phyloP scores from a whole-genome alignment of 2,113 vertebrate species.

The Xiphias gladius region DNA sequence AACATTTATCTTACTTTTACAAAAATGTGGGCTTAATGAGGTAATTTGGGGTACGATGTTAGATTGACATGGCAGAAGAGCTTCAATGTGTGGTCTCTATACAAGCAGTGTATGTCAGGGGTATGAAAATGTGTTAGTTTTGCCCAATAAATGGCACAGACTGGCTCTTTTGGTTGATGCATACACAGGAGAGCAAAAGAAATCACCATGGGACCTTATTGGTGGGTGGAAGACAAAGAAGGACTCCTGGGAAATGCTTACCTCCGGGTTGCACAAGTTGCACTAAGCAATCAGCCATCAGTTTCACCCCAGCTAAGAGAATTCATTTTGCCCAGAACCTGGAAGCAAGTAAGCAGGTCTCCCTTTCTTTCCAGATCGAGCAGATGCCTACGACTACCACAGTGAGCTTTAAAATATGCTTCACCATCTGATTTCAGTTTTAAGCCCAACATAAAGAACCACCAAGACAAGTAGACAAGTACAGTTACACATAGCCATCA shows the following conservation, averaged over 20 bases:
- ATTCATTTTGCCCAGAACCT: slow-evolving; percentile 67
- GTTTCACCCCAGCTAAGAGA: slow-evolving; percentile 58
- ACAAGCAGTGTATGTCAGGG: slow-evolving; percentile 18
- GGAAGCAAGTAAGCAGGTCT: slow-evolving; percentile 49
- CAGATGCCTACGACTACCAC: slow-evolving; percentile 67
- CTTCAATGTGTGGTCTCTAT: slow-evolving; percentile 64
- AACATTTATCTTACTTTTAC: slow-evolving; percentile 77
- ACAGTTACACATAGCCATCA: neutral
- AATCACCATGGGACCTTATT: slow-evolving; percentile 34
- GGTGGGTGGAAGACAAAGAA: slow-evolving; percentile 33
- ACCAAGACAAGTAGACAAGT: slow-evolving; percentile 23
- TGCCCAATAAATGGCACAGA: slow-evolving; percentile 34
- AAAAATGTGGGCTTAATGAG: slow-evolving; percentile 78
- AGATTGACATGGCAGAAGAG: slow-evolving; percentile 43
- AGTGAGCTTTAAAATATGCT: slow-evolving; percentile 82
- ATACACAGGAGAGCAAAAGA: slow-evolving; percentile 24
- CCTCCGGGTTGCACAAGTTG: slow-evolving; percentile 54
- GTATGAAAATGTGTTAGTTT: slow-evolving; percentile 45
- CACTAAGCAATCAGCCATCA: slow-evolving; percentile 68
- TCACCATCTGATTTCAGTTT: slow-evolving; percentile 77
- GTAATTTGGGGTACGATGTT: slow-evolving; percentile 71
- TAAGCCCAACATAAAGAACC: slow-evolving; percentile 41
- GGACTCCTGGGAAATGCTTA: slow-evolving; percentile 39
- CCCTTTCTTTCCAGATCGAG: slow-evolving; percentile 64
- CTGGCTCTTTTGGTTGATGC: slow-evolving; percentile 50